Percentiles rank a stretch among this genome's conserved stretches.
Conservation (phyloP, 2,888 invertebrate genomes). For the Lysandra coridon region DNA sequence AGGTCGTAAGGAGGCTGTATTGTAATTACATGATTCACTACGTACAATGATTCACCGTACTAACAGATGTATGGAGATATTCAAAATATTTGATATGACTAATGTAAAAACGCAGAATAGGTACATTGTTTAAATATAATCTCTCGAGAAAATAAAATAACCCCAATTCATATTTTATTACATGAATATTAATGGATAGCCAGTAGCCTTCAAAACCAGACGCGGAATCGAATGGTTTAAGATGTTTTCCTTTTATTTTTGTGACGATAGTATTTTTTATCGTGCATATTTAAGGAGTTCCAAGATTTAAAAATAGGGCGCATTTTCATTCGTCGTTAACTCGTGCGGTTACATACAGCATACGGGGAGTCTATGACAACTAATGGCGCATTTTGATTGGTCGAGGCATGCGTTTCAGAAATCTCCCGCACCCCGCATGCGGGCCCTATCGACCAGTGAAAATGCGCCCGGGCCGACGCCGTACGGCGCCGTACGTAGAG, state of each 20-base stretch:
- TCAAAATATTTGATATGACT: slow-evolving; percentile 43
- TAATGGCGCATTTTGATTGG: too few relatives aligned
- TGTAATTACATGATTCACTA: slow-evolving; percentile 46
- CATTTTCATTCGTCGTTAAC: too few relatives aligned
- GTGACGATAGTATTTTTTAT: neutral
- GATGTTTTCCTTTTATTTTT: neutral
- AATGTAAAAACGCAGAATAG: slow-evolving; percentile 35
- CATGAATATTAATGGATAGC: slow-evolving; percentile 19
- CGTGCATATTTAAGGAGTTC: neutral
- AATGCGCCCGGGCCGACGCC: too few relatives aligned
- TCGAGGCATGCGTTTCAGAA: too few relatives aligned
- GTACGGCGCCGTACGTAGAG: too few relatives aligned
- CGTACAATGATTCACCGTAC: slow-evolving; percentile 45
- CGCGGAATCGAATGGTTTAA: neutral
- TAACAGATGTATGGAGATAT: slow-evolving; percentile 48
- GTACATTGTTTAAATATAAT: slow-evolving; percentile 2
- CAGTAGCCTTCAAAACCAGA: slow-evolving; percentile 10
- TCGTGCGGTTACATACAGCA: too few relatives aligned
- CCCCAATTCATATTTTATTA: slow-evolving; percentile 5
- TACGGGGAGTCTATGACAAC: too few relatives aligned
- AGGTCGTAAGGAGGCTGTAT: slow-evolving; percentile 37
- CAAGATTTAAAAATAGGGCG: neutral
- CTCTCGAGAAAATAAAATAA: neutral
- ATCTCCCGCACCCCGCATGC: too few relatives aligned
- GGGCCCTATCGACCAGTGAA: too few relatives aligned